A percentile compares a stretch with the other conserved stretches of the same genome.
Conservation (phyloP, 2,113 vertebrate genomes). For the Desmodus rotundus region DNA sequence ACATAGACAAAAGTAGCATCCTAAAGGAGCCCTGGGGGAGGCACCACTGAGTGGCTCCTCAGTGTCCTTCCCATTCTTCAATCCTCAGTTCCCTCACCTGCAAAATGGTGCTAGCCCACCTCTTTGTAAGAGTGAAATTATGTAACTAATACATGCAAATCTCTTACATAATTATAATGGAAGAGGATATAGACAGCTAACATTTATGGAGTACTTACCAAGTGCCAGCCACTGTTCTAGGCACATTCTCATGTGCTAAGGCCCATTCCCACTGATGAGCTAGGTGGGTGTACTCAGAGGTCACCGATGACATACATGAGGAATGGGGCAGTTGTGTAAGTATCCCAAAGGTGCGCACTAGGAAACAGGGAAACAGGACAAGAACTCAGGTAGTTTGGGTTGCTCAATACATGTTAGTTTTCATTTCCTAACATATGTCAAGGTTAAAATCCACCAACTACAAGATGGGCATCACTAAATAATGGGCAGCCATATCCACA, state of each 20-base stretch:
- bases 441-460: constrained; percentile 14
- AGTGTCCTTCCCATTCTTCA: background rate
- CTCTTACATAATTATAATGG: background rate
- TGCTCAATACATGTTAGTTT: background rate
- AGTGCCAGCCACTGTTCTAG: background rate
- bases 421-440: background rate
- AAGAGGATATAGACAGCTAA: background rate
- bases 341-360: background rate
- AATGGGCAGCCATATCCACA: background rate
- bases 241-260: background rate
- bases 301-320: background rate
- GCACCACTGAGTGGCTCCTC: background rate
- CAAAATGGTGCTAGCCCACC: background rate
- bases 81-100: background rate
- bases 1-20: background rate
- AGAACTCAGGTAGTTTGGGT: background rate
- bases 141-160: background rate
- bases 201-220: background rate
- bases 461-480: background rate
- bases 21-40: background rate
- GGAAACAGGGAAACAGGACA: background rate
- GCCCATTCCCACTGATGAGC: background rate
- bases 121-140: background rate
- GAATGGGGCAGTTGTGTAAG: fast-evolving
- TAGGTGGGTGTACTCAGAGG: background rate